A percentile compares a stretch with the other conserved stretches of the same genome.
Conservation (phyloP, 2,797 vertebrate genomes). For the Catostomus latipinnis region DNA sequence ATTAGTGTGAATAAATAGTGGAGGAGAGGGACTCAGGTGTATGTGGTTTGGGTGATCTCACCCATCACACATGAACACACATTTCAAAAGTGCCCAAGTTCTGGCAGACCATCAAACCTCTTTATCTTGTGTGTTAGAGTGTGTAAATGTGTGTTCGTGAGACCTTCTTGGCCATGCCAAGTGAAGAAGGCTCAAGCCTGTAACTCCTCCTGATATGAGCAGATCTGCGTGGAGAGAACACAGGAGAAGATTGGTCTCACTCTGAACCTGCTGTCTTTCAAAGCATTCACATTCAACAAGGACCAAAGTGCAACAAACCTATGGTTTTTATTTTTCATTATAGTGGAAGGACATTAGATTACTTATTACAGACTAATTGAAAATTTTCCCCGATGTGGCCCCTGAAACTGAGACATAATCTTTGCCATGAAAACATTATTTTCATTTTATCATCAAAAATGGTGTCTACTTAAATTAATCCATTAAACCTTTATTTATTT, state of each 20-base stretch:
- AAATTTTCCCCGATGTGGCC: neutral
- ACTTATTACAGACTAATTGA: neutral
- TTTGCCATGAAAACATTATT: neutral
- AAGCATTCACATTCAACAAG: neutral
- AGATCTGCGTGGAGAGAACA: conserved; percentile 40
- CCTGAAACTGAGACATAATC: neutral
- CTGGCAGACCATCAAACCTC: conserved; percentile 52
- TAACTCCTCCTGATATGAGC: conserved; percentile 49
- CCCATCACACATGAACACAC: conserved; percentile 60
- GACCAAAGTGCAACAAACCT: neutral
- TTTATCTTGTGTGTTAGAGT: conserved; percentile 49
- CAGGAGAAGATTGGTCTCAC: conserved; percentile 7
- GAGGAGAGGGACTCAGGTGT: conserved; percentile 61
- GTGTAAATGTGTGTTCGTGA: conserved; percentile 27
- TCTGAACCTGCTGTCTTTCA: neutral
- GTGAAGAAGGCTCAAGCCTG: conserved; percentile 29
- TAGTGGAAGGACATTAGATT: neutral
- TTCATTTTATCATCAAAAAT: neutral
- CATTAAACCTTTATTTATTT: no score
- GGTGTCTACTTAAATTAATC: no score
- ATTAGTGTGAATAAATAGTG: conserved; percentile 50
- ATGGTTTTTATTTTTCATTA: neutral
- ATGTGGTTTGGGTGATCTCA: conserved; percentile 57
- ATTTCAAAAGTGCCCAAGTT: conserved; percentile 60
- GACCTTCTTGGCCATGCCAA: conserved; percentile 50